Base-by-base conservation (phyloP, 2,797 vertebrate species). In the Tragopan temminckii region DNA sequence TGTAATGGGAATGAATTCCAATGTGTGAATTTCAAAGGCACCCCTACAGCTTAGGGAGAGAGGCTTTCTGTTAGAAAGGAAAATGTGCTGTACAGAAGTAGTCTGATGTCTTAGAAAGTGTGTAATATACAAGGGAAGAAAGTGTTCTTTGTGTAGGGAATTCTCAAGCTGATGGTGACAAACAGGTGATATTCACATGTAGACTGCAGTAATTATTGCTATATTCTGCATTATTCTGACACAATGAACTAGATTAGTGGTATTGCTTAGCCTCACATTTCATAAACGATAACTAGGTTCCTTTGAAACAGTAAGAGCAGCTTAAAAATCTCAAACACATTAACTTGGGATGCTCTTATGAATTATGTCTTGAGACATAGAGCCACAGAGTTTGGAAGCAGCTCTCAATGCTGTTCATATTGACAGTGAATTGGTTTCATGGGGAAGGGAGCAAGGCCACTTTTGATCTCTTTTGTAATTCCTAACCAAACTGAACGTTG, bases 401-500 rank as follows among this genome's bases (percentile, higher is more conserved):
- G 36, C 36, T 81, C 61, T 55, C 70, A 45, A 38, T 66, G 45
- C 59, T 70, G 11, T 61, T 84, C 29, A 2, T 40, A 40, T 36
- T 53, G 55, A 5, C 2, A 40, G 33, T 67, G 63, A 79, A 84
- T 48, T 84, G 40, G 23, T 42, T 92, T 89, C 27, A 5, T 0
- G 5, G 23, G 8, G 24, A 80, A 72, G 69, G 67, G 48, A 88
- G 55, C 0, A 1, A 74, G 57, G 67, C 52, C 55, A 52, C 63
- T 74, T 55, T 68, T 57, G 66, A 86, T 83, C 0, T 0, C n/a
- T 63, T 31, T 72, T 72, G 9, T 43, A 16, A 80, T 67, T 84
- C 63, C 77, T 61, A 81, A 12, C 77, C n/a, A 86, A 88, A 66
- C 70, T 21, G 77, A 76, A 72, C 59, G 74, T 57, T 92, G 89